Evolutionary conservation across 2,113 vertebrate genomes (phyloP).

Genomic region (Campylorhamphus procurvoides): DNA sequence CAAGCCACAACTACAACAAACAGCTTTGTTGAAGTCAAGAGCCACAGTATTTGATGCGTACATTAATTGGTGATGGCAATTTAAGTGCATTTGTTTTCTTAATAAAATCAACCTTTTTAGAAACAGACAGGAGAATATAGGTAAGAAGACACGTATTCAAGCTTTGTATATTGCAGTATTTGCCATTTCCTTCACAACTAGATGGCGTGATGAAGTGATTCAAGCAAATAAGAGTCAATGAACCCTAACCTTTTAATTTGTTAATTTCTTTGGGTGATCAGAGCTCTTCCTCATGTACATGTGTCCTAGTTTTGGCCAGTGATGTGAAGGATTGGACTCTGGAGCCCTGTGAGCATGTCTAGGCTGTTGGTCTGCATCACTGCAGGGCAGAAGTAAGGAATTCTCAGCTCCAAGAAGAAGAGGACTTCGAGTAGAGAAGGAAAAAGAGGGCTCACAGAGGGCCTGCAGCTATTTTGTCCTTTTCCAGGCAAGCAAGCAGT

Average conservation of each 20-base stretch:
- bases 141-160: background rate
- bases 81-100: background rate
- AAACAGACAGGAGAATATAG: background rate
- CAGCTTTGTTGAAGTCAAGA: background rate
- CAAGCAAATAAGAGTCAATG: background rate
- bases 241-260: background rate
- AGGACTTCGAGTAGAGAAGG: background rate
- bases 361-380: background rate
- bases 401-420: background rate
- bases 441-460: background rate
- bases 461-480: background rate
- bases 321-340: background rate
- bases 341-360: no score
- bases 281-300: background rate
- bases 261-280: background rate
- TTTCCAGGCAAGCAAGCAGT: background rate
- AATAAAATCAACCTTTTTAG: background rate
- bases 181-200: background rate
- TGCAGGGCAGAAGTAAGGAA: background rate
- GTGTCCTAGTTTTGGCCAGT: background rate
- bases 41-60: accelerated
- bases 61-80: background rate
- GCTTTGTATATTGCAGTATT: background rate
- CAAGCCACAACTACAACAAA: background rate
- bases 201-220: background rate